Evolutionary conservation across 2,797 vertebrate genomes (phyloP), one percentile per base, ranked within the genome.

Genomic region (Cossypha dichroa): DNA sequence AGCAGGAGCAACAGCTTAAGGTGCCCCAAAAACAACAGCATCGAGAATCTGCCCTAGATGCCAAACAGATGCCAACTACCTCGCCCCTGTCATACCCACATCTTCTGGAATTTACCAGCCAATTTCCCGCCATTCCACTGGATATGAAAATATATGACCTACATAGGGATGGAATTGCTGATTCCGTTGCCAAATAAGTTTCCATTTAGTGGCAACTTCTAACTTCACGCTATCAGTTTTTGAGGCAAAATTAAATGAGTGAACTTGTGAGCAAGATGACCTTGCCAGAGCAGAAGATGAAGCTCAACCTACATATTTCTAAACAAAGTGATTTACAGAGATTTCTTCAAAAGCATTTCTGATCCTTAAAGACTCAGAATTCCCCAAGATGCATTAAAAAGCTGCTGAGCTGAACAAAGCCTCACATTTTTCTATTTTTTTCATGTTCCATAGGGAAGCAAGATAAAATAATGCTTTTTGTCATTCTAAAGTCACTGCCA

Each of bases 331-430:
- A 88, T 78, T 75, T 82, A 90, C 4, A 2, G 46, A 84, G 49
- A 78, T 58, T 86, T 85, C 82, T 93, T 93, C 94, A 95, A 94
- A 96, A 93, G 74, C 62, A 58, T 20, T 81, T 86, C 58, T 88
- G 66, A 81, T 90, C 91, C 79, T 95, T 88, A 86, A 93, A 92
- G 69, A 72, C 29, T 75, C 55, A 36, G 60, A 94, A 92, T 88
- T 93, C 80, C 88, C 88, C 54, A 77, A 86, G 62, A 84, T 58
- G 45, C 54, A 81, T 76, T 87, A 87, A 91, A 95, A 94, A 87
- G 34, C 56, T 78, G 74, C 86, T 63, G 55, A 91, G 56, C 63
- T 60, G 45, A 91, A 88, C 41, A 94, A 91, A 85, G 49, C 51
- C 56, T 48, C 31, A 9, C 10, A 12, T n/a, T 81, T 93, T 52